Evolutionary conservation across 2,113 vertebrate species (phyloP).

Genomic region (Colinus virginianus): DNA sequence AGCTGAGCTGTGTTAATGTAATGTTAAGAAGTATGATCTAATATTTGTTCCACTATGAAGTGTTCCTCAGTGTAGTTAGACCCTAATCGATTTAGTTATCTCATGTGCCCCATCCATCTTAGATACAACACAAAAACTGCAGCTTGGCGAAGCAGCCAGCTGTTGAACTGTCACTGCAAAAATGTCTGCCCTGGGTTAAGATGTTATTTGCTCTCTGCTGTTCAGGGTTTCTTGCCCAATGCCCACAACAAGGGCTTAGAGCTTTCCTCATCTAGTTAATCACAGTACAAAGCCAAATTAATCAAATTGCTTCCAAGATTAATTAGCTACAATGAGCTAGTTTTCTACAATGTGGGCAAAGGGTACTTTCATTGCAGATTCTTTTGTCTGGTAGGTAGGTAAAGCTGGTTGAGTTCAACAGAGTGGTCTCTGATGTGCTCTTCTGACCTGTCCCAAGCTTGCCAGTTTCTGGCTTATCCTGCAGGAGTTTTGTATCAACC

Average conservation of each 20-base stretch:
- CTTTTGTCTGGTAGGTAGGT: neutral
- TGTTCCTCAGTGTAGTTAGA: neutral
- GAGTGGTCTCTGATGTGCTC: neutral
- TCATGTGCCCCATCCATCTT: neutral
- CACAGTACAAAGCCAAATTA: neutral
- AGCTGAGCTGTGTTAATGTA: neutral
- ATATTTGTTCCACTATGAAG: neutral
- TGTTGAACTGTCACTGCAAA: neutral
- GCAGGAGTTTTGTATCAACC: neutral
- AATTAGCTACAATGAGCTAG: neutral
- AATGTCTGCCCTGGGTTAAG: neutral
- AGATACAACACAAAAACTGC: neutral
- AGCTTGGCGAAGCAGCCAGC: neutral
- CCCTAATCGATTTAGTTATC: neutral
- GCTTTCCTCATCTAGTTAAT: neutral
- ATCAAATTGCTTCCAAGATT: neutral
- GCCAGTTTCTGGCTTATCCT: neutral
- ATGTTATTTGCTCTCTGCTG: neutral
- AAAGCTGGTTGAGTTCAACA: neutral
- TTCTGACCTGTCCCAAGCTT: neutral
- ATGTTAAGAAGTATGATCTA: neutral
- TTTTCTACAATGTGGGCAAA: neutral
- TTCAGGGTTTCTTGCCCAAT: neutral
- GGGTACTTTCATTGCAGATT: accelerated
- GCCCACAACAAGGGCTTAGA: neutral